Evolutionary conservation across 1,140 invertebrate species (phyloP).

Genomic region (Amphibalanus amphitrite): DNA sequence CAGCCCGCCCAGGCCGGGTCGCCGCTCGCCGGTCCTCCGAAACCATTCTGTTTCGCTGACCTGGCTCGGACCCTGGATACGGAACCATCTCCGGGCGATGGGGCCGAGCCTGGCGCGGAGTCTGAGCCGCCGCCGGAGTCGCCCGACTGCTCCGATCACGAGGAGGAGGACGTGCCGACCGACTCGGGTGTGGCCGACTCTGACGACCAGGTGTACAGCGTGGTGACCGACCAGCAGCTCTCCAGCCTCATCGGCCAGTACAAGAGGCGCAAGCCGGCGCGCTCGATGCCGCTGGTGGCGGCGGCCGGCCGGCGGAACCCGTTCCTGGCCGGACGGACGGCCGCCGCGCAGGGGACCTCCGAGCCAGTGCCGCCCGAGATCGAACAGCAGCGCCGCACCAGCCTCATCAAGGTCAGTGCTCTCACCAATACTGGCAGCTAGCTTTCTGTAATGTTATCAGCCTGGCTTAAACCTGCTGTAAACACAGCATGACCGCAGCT

Average conservation of each 20-base stretch:
- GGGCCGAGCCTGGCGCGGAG: constrained; percentile 14
- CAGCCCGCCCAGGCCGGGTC: not conserved
- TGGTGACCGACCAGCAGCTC: constrained; percentile 33
- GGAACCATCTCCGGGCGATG: too few relatives aligned
- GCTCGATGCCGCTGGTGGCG: not conserved
- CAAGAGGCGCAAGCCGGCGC: constrained; percentile 35
- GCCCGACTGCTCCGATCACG: too few relatives aligned
- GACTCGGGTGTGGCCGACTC: constrained; percentile 7
- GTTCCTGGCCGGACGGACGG: not conserved
- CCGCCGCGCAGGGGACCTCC: too few relatives aligned
- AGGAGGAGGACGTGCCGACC: too few relatives aligned
- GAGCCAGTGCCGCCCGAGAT: constrained; percentile 42
- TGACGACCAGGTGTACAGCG: constrained; percentile 31
- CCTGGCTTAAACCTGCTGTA: too few relatives aligned
- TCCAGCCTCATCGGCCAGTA: constrained; percentile 40
- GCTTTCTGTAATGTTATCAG: too few relatives aligned
- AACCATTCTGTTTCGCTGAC: constrained; percentile 16
- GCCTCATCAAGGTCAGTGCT: constrained; percentile 63
- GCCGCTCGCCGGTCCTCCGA: constrained; percentile 4
- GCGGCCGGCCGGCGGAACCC: constrained; percentile 7
- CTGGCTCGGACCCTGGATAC: constrained; percentile 10
- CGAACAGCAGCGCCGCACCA: constrained; percentile 51
- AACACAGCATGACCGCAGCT: too few relatives aligned
- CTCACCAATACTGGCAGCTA: too few relatives aligned
- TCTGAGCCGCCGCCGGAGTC: constrained; percentile 13